Evolutionary conservation across 2,797 vertebrate genomes (phyloP), one percentile per base, ranked within the genome.

Genomic region (Eidolon dupreanum): DNA sequence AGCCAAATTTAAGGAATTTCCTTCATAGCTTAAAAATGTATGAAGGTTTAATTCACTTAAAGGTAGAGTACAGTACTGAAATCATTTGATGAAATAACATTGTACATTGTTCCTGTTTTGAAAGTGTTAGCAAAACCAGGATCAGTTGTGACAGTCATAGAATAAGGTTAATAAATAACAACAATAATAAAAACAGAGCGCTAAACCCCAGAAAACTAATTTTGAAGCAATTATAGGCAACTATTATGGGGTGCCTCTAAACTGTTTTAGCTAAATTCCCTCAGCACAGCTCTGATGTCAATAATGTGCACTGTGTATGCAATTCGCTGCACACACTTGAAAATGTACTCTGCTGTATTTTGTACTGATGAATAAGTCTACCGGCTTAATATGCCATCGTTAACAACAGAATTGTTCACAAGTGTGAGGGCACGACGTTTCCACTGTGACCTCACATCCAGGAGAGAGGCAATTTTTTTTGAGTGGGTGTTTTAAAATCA

Each of bases 151-250:
- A 92, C 92, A 97, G 89, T 96, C 97, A 95, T 85, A 97, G 95
- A 91, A 88, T 49, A 61, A 96, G 95, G 97, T 97, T 96, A 97
- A 97, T 97, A 98, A 97, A 97, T 97, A 97, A 97, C 96, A 97
- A 95, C 97, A 97, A 97, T 94, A 96, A 97, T 97, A 97, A 97
- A 97, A 94, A 94, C 95, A 83, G 87, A 97, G 95, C 95, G 89
- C 95, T 90, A 97, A 97, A 88, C 93, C 94, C 97, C 97, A 96
- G 96, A 96, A 98, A 98, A 97, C 95, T 96, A 97, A 97, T 97
- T 97, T 22, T 97, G 96, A 95, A 97, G 97, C 96, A 97, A 98
- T 97, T 97, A 98, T 79, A 66, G 93, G 89, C 88, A 96, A 97
- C 95, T 96, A 96, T 97, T 97, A 97, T 53, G 93, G 92, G 95